Percentiles rank a stretch among this genome's conserved stretches.
These are phyloP conservation scores for Drosophila affinis DNA, from an alignment of 2,888 invertebrate genomes.

Conservation along the genomic window DNA sequence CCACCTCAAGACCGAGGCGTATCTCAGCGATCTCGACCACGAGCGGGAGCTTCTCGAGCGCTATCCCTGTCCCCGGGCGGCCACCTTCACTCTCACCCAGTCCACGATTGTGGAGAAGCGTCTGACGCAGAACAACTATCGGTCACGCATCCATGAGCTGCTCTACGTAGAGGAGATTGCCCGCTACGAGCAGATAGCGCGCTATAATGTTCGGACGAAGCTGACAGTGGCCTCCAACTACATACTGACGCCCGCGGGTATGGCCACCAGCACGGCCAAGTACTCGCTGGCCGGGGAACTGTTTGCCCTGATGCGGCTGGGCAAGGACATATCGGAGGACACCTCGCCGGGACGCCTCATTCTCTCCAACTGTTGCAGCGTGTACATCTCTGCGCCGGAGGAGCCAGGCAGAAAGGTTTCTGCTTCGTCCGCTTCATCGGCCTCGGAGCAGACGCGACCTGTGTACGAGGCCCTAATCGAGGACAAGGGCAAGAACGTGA, in stretches of 20 bases:
- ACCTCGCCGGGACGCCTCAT: constrained; percentile 91
- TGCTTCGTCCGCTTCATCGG: constrained; percentile 41
- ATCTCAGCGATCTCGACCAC: constrained; percentile 84
- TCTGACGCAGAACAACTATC: constrained; percentile 88
- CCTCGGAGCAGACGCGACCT: constrained; percentile 76
- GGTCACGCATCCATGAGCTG: constrained; percentile 89
- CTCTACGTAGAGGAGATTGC: constrained; percentile 91
- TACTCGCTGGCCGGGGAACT: constrained; percentile 90
- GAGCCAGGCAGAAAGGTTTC: constrained; percentile 37
- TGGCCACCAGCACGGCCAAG: constrained; percentile 89
- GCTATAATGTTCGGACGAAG: constrained; percentile 88
- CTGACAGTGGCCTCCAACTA: constrained; percentile 88
- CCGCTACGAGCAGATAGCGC: constrained; percentile 87
- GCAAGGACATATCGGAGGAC: constrained; percentile 91
- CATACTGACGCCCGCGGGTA: constrained; percentile 88
- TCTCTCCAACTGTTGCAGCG: constrained; percentile 89
- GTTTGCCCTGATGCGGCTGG: constrained; percentile 89
- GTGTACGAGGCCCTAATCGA: constrained; percentile 91
- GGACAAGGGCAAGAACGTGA: constrained; percentile 91
- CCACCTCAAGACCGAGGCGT: constrained; percentile 84
- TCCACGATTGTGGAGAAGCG: constrained; percentile 87
- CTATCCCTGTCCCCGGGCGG: constrained; percentile 88
- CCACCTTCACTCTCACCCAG: constrained; percentile 88
- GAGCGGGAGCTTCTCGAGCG: constrained; percentile 85
- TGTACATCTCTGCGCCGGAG: constrained; percentile 85